These are phyloP conservation scores for Diarsia brunnea DNA, from an alignment of 2,888 invertebrate genomes.

Conservation along the genomic window DNA sequence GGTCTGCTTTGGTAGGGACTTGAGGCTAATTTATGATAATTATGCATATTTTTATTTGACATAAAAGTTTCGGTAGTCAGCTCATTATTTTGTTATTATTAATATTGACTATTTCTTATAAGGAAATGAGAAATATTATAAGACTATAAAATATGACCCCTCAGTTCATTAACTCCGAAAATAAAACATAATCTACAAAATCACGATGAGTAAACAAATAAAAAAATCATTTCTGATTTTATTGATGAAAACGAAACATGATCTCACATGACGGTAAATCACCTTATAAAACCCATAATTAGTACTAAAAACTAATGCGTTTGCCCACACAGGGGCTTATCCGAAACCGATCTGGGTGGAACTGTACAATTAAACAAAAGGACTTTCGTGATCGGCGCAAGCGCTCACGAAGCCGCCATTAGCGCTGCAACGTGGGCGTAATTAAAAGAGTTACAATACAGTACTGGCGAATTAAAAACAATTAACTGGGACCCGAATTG, in stretches of 20 bases:
- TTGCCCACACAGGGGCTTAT: conserved; percentile 71
- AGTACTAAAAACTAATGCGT: conserved; percentile 68
- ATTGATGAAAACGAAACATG: conserved; percentile 59
- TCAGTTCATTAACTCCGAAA: conserved; percentile 45
- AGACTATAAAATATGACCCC: conserved; percentile 44
- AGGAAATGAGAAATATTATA: conserved; percentile 39
- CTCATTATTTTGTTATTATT: conserved; percentile 40
- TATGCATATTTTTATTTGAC: conserved; percentile 31
- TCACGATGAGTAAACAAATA: conserved; percentile 22
- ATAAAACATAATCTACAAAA: conserved; percentile 46
- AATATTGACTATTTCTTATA: conserved; percentile 17
- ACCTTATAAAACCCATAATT: conserved; percentile 64
- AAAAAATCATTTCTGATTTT: conserved; percentile 45
- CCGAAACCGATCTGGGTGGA: conserved; percentile 72
- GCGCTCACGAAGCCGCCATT: conserved; percentile 85
- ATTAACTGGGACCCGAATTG: conserved; percentile 87
- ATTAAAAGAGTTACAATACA: conserved; percentile 89
- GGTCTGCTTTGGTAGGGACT: not conserved
- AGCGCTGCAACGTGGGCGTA: conserved; percentile 86
- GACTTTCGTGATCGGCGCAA: conserved; percentile 80
- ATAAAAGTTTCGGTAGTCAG: conserved; percentile 14
- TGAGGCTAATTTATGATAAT: conserved; percentile 28
- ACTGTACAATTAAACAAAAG: conserved; percentile 84
- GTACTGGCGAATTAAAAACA: conserved; percentile 88
- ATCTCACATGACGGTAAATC: conserved; percentile 65